A percentile compares a stretch with the other conserved stretches of the same genome.
These are phyloP conservation scores for Neotoxoptera formosana DNA, from an alignment of 1,140 invertebrate species.

Conservation along the genomic window DNA sequence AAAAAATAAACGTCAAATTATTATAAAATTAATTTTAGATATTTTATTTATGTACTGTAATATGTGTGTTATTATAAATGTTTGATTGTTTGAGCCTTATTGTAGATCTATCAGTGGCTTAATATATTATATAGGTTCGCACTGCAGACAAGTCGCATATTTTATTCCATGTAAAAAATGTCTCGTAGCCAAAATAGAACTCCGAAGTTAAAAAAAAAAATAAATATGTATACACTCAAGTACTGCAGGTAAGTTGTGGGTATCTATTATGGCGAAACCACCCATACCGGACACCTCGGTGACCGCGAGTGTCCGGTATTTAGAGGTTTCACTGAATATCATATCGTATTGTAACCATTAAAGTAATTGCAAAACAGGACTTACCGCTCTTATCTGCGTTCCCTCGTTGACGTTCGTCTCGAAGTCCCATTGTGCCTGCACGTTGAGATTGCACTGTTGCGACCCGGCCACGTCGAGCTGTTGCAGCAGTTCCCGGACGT, in stretches of 20 bases:
- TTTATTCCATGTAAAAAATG: background rate
- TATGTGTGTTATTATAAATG: background rate
- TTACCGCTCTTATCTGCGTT: constrained; percentile 82
- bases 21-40: background rate
- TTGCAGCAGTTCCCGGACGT: constrained; percentile 68
- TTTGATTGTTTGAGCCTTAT: background rate
- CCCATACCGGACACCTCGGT: too few species aligned
- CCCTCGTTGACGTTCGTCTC: constrained; percentile 85
- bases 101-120: background rate
- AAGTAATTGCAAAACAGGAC: constrained; percentile 63
- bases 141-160: background rate
- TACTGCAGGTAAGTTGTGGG: background rate
- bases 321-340: too few species aligned
- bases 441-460: constrained; percentile 80
- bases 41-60: too few species aligned
- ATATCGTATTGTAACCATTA: background rate
- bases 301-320: too few species aligned
- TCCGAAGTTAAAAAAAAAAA: background rate
- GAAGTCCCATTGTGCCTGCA: constrained; percentile 85
- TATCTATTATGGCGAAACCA: background rate
- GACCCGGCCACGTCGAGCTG: constrained; percentile 77
- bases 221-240: background rate
- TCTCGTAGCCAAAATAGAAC: background rate
- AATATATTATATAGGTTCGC: background rate
- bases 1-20: background rate